Evolutionary conservation across 1,140 invertebrate genomes (phyloP).

Genomic region (Chironomus striatipennis): DNA sequence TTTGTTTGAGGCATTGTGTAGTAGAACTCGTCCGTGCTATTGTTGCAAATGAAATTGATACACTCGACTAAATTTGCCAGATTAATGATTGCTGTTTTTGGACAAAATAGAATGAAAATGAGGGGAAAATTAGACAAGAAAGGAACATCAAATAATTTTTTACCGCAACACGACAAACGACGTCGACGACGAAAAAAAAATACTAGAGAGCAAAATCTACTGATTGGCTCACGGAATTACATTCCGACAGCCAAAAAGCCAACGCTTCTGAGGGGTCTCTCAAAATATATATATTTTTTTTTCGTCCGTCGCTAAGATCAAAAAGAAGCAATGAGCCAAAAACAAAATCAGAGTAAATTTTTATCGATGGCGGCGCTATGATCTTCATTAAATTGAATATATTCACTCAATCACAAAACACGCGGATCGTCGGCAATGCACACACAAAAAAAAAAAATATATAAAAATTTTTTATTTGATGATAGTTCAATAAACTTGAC

Average conservation of each 20-base stretch:
- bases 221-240: neutral
- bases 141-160: neutral
- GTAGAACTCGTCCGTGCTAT: slow-evolving; percentile 17
- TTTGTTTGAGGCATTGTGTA: slow-evolving; percentile 28
- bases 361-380: neutral
- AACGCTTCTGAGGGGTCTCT: neutral
- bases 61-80: neutral
- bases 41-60: neutral
- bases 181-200: neutral
- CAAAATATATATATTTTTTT: slow-evolving; percentile 5
- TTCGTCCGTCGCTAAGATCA: neutral
- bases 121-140: neutral
- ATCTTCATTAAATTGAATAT: slow-evolving; percentile 17
- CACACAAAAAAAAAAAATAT: no score
- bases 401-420: slow-evolving; percentile 7
- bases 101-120: neutral
- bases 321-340: neutral
- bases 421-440: neutral
- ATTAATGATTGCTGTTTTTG: neutral
- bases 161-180: neutral
- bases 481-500: no score
- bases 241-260: neutral
- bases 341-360: neutral
- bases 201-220: neutral
- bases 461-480: no score